Evolutionary conservation across 2,888 invertebrate genomes (phyloP).

Genomic region (Pachymerium ferrugineum): DNA sequence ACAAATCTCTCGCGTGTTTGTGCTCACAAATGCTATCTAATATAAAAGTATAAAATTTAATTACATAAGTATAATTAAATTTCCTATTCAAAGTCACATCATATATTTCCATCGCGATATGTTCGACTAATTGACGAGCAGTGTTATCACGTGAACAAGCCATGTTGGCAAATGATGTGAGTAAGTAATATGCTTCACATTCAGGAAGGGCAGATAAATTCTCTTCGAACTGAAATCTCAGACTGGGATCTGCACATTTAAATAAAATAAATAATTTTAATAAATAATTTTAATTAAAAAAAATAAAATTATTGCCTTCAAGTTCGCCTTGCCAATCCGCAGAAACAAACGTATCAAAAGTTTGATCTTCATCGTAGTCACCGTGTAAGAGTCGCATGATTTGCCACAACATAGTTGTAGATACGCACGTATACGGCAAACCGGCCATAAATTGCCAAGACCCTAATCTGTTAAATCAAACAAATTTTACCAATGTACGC

Average conservation of each 20-base stretch:
- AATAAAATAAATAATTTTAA: neutral
- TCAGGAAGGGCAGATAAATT: slow-evolving; percentile 60
- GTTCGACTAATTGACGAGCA: slow-evolving; percentile 61
- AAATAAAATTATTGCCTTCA: slow-evolving; percentile 35
- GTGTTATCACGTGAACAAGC: slow-evolving; percentile 58
- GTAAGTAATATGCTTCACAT: slow-evolving; percentile 68
- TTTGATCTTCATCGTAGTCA: slow-evolving; percentile 42
- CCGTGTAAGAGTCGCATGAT: slow-evolving; percentile 47
- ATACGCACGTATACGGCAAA: slow-evolving; percentile 54
- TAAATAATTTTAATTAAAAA: neutral
- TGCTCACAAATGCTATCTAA: slow-evolving; percentile 67
- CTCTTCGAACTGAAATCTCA: slow-evolving; percentile 56
- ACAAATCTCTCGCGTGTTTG: slow-evolving; percentile 63
- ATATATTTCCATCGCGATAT: slow-evolving; percentile 63
- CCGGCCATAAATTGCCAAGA: slow-evolving; percentile 77
- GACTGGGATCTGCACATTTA: slow-evolving; percentile 28
- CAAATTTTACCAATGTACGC: too few species aligned
- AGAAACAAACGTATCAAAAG: slow-evolving; percentile 39
- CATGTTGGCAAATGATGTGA: slow-evolving; percentile 75
- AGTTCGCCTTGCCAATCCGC: slow-evolving; percentile 44
- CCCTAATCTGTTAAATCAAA: slow-evolving; percentile 51
- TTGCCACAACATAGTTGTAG: slow-evolving; percentile 47
- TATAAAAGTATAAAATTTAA: slow-evolving; percentile 36
- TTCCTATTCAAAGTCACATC: slow-evolving; percentile 52
- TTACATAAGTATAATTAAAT: neutral